Evolutionary conservation across 2,113 vertebrate genomes (phyloP).

Genomic region (Anguilla japonica): DNA sequence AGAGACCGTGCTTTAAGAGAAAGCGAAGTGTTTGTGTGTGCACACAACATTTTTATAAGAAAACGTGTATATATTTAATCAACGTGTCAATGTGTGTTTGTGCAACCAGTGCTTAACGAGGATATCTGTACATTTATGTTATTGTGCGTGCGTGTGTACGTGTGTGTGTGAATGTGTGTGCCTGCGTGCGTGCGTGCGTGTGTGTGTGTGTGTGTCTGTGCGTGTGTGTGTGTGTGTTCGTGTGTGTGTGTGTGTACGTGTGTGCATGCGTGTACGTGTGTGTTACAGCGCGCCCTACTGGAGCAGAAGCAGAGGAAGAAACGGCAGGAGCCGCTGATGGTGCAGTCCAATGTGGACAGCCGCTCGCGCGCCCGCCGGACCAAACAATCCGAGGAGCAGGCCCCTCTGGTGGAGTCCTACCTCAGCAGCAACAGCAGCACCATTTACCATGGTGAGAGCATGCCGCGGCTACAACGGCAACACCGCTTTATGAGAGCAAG

Average conservation of each 20-base stretch:
- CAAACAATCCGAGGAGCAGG: slow-evolving; percentile 93
- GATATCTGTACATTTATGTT: too few species aligned
- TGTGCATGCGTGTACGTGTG: not conserved
- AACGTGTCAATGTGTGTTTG: too few species aligned
- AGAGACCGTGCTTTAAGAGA: not conserved
- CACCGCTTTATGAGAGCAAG: not conserved
- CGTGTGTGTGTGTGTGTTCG: too few species aligned
- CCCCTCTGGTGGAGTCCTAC: slow-evolving; percentile 93
- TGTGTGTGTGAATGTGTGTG: not conserved
- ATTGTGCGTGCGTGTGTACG: too few species aligned
- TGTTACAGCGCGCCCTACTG: slow-evolving; percentile 82
- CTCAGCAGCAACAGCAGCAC: slow-evolving; percentile 95
- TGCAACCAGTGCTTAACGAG: too few species aligned
- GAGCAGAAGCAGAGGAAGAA: slow-evolving; percentile 99
- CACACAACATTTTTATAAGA: not conserved
- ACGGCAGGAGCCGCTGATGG: slow-evolving; percentile 96
- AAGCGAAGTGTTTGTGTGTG: slow-evolving; percentile 16
- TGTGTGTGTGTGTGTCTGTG: too few species aligned
- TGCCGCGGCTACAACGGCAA: not conserved
- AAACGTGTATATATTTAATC: not conserved
- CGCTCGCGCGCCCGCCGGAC: slow-evolving; percentile 82
- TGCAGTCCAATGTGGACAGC: slow-evolving; percentile 91
- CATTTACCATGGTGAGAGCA: slow-evolving; percentile 84
- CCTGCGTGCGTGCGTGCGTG: not conserved
- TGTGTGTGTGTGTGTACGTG: too few species aligned